A percentile compares a stretch with the other conserved stretches of the same genome.
These are phyloP conservation scores for Sminthurinus aureus DNA, from an alignment of 2,888 invertebrate genomes.

Conservation along the genomic window DNA sequence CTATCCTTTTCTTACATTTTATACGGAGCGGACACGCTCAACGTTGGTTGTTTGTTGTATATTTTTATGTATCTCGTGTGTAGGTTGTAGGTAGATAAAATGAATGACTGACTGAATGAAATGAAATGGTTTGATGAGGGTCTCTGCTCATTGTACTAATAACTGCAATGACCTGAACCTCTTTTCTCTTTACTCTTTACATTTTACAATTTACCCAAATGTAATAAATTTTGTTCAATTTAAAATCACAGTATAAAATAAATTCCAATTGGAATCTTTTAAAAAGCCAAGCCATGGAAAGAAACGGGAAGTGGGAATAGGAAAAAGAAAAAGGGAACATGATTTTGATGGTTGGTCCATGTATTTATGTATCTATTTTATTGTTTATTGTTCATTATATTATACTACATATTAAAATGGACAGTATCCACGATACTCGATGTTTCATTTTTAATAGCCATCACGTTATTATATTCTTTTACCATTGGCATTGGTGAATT, in stretches of 20 bases:
- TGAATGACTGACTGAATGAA: background rate
- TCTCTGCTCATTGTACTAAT: background rate
- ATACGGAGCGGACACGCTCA: background rate
- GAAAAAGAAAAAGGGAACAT: background rate
- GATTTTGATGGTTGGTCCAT: background rate
- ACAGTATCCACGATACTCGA: too few species aligned
- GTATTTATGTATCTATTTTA: background rate
- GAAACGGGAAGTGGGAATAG: conserved; percentile 21
- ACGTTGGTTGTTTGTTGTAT: background rate
- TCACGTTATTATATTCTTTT: background rate
- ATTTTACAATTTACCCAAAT: conserved; percentile 26
- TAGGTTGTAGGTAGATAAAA: background rate
- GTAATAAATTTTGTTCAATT: conserved; percentile 47
- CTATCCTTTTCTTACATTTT: background rate
- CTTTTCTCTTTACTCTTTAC: conserved; percentile 22
- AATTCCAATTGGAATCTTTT: conserved; percentile 26
- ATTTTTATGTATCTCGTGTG: background rate
- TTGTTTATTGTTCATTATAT: too few species aligned
- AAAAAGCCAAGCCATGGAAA: background rate
- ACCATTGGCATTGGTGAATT: background rate
- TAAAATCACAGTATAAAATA: conserved; percentile 41
- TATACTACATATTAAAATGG: too few species aligned
- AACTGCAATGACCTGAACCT: conserved; percentile 1
- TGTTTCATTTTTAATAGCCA: too few species aligned
- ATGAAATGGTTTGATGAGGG: conserved; percentile 14